Evolutionary conservation across 2,888 invertebrate species (phyloP).

Genomic region (Ephialtes manifestator): DNA sequence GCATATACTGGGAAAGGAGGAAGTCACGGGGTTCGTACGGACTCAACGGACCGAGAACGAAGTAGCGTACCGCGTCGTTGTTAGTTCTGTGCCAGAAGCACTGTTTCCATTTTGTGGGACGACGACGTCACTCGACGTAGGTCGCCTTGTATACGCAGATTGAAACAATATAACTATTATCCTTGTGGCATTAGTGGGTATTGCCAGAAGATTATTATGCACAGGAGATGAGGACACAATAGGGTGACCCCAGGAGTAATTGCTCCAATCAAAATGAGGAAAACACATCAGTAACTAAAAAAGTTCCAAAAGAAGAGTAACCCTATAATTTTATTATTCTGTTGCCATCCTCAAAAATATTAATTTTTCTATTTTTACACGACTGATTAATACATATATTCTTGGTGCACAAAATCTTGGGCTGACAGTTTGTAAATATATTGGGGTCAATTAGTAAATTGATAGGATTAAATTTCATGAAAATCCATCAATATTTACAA

Average conservation of each 20-base stretch:
- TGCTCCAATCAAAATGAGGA: too few species aligned
- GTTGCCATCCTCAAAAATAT: too few species aligned
- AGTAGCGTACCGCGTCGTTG: slow-evolving; percentile 11
- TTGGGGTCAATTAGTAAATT: too few species aligned
- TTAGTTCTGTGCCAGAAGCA: slow-evolving; percentile 1
- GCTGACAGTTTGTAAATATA: too few species aligned
- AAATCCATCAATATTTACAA: too few species aligned
- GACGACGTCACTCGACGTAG: background rate
- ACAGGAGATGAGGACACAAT: background rate
- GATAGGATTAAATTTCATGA: too few species aligned
- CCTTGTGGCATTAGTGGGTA: slow-evolving; percentile 1
- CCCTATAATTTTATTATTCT: too few species aligned
- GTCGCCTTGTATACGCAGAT: slow-evolving; percentile 6
- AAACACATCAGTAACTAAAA: background rate
- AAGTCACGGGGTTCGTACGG: slow-evolving; percentile 22
- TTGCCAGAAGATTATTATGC: background rate
- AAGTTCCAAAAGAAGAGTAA: too few species aligned
- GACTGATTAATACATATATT: background rate
- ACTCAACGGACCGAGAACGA: slow-evolving; percentile 30
- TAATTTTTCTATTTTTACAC: too few species aligned
- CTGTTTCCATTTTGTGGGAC: slow-evolving; percentile 21
- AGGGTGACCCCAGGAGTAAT: too few species aligned
- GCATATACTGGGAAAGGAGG: slow-evolving; percentile 14
- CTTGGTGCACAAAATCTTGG: too few species aligned
- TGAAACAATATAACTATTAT: background rate